phyloP scores from a whole-genome alignment of 2,113 vertebrate species.

The Mustelus asterias region DNA sequence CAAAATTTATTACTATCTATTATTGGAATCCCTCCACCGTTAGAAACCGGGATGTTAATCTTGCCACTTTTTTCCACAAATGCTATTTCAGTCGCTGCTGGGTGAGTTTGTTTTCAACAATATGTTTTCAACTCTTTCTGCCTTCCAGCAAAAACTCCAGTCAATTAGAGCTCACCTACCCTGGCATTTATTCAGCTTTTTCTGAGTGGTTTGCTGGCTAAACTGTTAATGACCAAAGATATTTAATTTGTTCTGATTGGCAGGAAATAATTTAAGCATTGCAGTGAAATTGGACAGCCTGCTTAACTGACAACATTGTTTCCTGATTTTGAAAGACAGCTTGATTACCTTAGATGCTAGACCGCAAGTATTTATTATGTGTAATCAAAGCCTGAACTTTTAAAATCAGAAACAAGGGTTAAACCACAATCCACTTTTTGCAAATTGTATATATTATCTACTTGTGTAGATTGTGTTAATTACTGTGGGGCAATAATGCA shows the following conservation, averaged over 20 bases:
- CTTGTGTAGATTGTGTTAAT: neutral
- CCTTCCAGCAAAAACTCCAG: neutral
- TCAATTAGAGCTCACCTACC: neutral
- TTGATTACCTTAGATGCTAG: neutral
- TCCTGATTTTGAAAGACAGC: neutral
- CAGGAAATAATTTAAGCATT: neutral
- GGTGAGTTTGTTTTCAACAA: neutral
- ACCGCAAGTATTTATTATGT: neutral
- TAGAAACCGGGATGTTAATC: neutral
- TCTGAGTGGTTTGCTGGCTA: neutral
- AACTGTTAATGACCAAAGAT: neutral
- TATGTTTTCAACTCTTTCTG: neutral
- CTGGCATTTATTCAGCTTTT: neutral
- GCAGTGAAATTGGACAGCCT: neutral
- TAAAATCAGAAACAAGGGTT: neutral
- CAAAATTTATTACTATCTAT: neutral
- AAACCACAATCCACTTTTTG: neutral
- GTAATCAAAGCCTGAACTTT: neutral
- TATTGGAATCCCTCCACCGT: neutral
- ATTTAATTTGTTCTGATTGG: neutral
- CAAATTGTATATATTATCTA: neutral
- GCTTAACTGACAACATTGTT: neutral
- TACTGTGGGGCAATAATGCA: neutral
- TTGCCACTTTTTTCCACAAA: neutral
- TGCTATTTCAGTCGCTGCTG: neutral